Evolutionary conservation across 2,888 invertebrate species (phyloP).

Genomic region (Onchidella celtica): DNA sequence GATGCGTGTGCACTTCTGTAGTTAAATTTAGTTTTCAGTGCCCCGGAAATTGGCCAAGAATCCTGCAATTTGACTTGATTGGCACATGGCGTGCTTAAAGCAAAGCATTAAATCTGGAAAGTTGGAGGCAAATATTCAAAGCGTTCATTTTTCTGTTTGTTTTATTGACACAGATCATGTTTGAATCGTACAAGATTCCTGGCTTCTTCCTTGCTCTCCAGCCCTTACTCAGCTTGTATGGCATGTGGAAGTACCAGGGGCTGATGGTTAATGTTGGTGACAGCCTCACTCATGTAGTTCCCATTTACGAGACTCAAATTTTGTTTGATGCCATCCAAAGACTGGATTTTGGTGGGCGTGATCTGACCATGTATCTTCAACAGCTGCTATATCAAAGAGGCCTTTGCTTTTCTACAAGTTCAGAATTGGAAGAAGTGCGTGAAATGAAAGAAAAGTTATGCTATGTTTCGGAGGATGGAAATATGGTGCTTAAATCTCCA

Average conservation of each 20-base stretch:
- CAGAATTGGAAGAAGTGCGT: conserved; percentile 86
- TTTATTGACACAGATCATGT: neutral
- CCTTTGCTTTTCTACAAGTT: conserved; percentile 82
- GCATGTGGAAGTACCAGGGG: neutral
- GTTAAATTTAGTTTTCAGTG: too few relatives aligned
- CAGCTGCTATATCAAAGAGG: conserved; percentile 82
- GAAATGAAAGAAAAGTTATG: conserved; percentile 79
- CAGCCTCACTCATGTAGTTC: neutral
- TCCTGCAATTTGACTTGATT: too few relatives aligned
- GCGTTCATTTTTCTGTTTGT: too few relatives aligned
- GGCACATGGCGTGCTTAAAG: too few relatives aligned
- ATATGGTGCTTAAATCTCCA: conserved; percentile 63
- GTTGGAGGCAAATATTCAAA: too few relatives aligned
- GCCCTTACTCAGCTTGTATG: neutral
- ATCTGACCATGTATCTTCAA: conserved; percentile 69
- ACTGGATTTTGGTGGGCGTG: conserved; percentile 78
- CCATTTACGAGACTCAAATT: conserved; percentile 84
- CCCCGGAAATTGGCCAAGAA: too few relatives aligned
- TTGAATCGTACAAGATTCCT: neutral
- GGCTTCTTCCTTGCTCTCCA: neutral
- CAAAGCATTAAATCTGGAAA: too few relatives aligned
- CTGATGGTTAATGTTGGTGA: neutral
- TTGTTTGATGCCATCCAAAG: conserved; percentile 93
- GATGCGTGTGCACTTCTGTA: too few relatives aligned
- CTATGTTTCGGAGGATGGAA: conserved; percentile 75